Base-by-base conservation (phyloP, 2,888 invertebrate genomes). In the Caenorhabditis virilis region DNA sequence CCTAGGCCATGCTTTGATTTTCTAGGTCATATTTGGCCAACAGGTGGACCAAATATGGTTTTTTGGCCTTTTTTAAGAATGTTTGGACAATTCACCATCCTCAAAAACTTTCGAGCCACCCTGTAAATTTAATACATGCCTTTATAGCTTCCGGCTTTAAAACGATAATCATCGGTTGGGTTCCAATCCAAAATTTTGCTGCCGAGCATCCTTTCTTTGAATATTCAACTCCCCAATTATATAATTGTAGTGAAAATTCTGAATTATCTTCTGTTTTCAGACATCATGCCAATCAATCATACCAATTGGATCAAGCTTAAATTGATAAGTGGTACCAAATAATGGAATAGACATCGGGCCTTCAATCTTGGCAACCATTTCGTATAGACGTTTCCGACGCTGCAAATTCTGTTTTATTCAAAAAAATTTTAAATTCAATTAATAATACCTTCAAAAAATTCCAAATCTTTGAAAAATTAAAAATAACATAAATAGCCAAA, bases 341-440 rank as follows among this genome's bases (percentile, higher is more conserved):
- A 79, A 18, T 15, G 79, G 79, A 2, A 79, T 35, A 7, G 79
- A 67, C 13, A 68, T 18, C 3, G 79, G 79, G n/a, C 79, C 79
- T 18, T 74, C 71, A 11, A 79, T 62, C 48, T 61, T 54, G 11
- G 42, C 60, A 41, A 72, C 35, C 11, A 51, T 30, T 13, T 58
- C 47, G 23, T 58, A 58, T 3, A 64, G 13, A 22, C 51, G 22
- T 36, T 23, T 50, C 25, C 58, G 18, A 16, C 55, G 30, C 54
- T 58, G 27, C 53, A 60, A 27, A 26, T 7, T 41, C 11, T 7
- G 6, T 18, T 47, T 23, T 41, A 6, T n/a, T n/a, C n/a, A n/a
- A n/a, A n/a, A n/a, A n/a, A n/a, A 20, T 9, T 39, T 39, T 15
- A 27, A 18, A 16, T 16, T 47, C 27, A 23, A 48, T 48, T 25